Base-by-base conservation (phyloP, 2,888 invertebrate species). In the Adelphocoris suturalis region DNA sequence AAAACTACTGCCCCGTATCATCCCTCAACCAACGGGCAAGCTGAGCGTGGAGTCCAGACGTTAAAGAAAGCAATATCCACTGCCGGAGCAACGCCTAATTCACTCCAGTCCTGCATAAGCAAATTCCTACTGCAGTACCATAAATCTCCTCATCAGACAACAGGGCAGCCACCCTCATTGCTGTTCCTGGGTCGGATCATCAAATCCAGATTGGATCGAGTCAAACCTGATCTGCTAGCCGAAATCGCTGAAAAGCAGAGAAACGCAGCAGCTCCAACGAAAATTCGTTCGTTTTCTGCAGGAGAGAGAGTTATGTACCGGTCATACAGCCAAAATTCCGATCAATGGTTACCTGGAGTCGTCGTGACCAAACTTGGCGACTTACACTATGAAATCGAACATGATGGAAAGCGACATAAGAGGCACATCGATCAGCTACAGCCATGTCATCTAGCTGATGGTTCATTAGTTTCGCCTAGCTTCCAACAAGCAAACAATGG, bases 31-130 rank as follows among this genome's bases (percentile, higher is more conserved):
- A 89, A 89, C 28, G 76, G 85, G 2, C 86, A 89, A 47, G 89
- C 89, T 7, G 90, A 90, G 68, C n/a, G 89, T 13, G 28, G 81
- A 5, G 52, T 90, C 16, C 90, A 90, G n/a, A 90, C 89, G 1
- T n/a, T 89, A 14, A 90, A 90, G 47, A 82, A 52, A 52, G 85
- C 84, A 16, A 19, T 85, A 46, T 5, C 2, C 2, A 4, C 87
- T 13, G 84, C 82, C 2, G 75, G 84, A 11, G 89, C 89, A 28
- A 88, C 87, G 2, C 13, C 78, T 57, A 86, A 78, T n/a, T 57
- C 90, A 23, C 86, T 86, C 1, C 76, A 86, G 19, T n/a, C 19
- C 1, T 46, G 47, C 46, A 76, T 87, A 13, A 87, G n/a, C 23
- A 28, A 14, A 16, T 87, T 87, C 76, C 48, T 87, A 5, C 52